phyloP scores from a whole-genome alignment of 2,888 invertebrate genomes.

The Rhorus exstirpatorius region DNA sequence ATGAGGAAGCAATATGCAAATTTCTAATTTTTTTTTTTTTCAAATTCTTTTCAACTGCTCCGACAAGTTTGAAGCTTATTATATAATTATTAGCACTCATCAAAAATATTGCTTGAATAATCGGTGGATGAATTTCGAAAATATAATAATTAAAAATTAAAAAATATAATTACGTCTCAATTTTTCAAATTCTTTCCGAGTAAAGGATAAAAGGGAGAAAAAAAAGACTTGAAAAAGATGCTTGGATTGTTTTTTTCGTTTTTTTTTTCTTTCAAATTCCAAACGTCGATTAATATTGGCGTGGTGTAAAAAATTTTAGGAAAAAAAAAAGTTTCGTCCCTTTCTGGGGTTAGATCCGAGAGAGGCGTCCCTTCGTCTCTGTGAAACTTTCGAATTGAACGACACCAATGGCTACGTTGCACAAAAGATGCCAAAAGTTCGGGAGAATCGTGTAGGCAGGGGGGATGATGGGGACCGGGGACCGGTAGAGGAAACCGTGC shows the following conservation, averaged over 20 bases:
- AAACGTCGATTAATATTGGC: slow-evolving; percentile 5
- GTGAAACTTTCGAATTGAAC: slow-evolving; percentile 42
- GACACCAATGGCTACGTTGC: slow-evolving; percentile 29
- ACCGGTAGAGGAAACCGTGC: slow-evolving; percentile 9
- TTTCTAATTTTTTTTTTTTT: too few species aligned
- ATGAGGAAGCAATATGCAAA: too few species aligned
- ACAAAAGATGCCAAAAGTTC: slow-evolving; percentile 48
- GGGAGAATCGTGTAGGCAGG: neutral
- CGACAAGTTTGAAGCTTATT: too few species aligned
- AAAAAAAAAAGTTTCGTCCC: slow-evolving; percentile 21
- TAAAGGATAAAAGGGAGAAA: neutral
- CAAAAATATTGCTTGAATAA: too few species aligned
- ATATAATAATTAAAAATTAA: too few species aligned
- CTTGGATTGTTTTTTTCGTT: too few species aligned
- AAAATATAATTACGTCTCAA: too few species aligned
- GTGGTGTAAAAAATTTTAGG: slow-evolving; percentile 6
- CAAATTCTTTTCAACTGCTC: too few species aligned
- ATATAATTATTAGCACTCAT: too few species aligned
- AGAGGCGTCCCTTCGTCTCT: neutral
- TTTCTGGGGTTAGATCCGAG: slow-evolving; percentile 7
- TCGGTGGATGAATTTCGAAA: too few species aligned
- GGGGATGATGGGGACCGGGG: neutral
- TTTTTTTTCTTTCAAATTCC: neutral
- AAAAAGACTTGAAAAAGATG: too few species aligned
- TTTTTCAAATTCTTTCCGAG: too few species aligned